These are phyloP conservation scores for Ephialtes manifestator DNA, from an alignment of 2,888 invertebrate genomes.

Conservation along the genomic window DNA sequence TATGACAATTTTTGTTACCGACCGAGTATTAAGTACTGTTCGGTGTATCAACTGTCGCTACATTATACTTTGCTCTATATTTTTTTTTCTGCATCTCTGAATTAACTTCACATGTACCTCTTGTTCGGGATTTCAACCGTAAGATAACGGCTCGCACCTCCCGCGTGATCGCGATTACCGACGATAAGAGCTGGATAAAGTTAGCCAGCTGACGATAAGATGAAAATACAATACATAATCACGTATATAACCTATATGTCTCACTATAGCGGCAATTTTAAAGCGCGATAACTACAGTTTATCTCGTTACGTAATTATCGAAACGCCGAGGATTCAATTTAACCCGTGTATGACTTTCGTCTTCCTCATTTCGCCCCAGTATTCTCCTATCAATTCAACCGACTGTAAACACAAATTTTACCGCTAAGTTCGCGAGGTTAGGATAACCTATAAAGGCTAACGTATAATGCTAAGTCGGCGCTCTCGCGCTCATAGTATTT, in stretches of 20 bases:
- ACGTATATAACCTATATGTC: not conserved
- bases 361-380: not conserved
- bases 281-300: not conserved
- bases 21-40: not conserved
- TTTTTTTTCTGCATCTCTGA: too few species aligned
- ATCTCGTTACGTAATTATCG: constrained; percentile 26
- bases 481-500: constrained; percentile 22
- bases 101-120: not conserved
- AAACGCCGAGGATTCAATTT: not conserved
- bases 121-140: not conserved
- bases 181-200: too few species aligned
- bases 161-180: not conserved
- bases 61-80: too few species aligned
- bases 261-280: constrained; percentile 35
- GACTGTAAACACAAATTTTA: not conserved
- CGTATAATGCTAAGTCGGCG: constrained; percentile 47
- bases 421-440: constrained; percentile 43
- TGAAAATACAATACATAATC: constrained; percentile 24
- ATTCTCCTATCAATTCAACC: not conserved
- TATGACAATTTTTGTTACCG: not conserved
- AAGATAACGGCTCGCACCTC: too few species aligned
- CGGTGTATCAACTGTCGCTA: not conserved
- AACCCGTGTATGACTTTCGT: not conserved
- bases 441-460: constrained; percentile 13
- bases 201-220: not conserved